Evolutionary conservation across 2,113 vertebrate genomes (phyloP), one percentile per base, ranked within the genome.

Genomic region (Oplegnathus fasciatus): DNA sequence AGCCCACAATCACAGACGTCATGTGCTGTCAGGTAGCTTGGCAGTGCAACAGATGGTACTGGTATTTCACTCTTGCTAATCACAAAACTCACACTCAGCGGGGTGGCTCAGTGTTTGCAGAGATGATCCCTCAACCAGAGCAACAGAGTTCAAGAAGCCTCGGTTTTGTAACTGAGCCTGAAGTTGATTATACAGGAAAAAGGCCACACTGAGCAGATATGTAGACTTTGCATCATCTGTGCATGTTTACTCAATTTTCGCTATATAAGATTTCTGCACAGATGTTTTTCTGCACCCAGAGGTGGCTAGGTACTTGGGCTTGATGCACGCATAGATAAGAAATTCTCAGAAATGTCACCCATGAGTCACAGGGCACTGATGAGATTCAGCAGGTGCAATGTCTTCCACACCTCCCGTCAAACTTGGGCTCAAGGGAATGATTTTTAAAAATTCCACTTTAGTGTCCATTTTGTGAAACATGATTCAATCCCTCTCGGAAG

Each of bases 31-130:
- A 90, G 90, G 90, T 92, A 80, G 76, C 68, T 75, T 28, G 58
- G 85, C 87, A 65, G 70, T 42, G 68, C 6, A 54, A 89, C 91
- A 92, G 92, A 91, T 92, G 91, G 88, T 61, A 17, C 81, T 87
- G 81, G 78, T 90, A 58, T 84, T 91, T 90, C 86, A 84, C 83
- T 91, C 84, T 82, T 75, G 78, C 78, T 87, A 78, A 91, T 91
- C 85, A 86, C 86, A 79, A 84, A 91, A 78, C 70, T 91, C 83
- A 26, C 92, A 88, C 86, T 85, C 85, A 61, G 83, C 61, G 24
- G 88, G 89, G 72, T 4, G 64, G 66, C 78, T 82, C 77, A 26
- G 67, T 76, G 86, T 89, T 92, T 76, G 71, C 65, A 65, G 73
- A 78, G 82, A 86, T 60, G 65, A 86, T 78, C 64, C 69, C 57